These are phyloP conservation scores for Coboldia fuscipes DNA, from an alignment of 1,140 invertebrate species.

Conservation along the genomic window DNA sequence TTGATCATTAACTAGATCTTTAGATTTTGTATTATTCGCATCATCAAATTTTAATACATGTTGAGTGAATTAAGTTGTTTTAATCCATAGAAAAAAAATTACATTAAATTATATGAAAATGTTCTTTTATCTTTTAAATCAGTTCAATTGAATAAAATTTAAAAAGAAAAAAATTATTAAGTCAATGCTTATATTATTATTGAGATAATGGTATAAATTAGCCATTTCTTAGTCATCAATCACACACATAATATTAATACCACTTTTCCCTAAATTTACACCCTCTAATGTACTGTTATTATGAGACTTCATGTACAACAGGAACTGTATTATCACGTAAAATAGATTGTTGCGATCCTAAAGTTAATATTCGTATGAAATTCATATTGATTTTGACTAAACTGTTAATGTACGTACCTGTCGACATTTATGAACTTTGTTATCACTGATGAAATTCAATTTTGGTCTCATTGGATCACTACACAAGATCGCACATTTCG, in stretches of 20 bases:
- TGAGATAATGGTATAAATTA: not conserved
- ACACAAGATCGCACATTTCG: constrained; percentile 16
- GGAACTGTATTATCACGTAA: constrained; percentile 53
- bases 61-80: too few relatives aligned
- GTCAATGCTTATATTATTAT: too few relatives aligned
- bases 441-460: constrained; percentile 21
- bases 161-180: too few relatives aligned
- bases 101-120: too few relatives aligned
- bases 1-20: too few relatives aligned
- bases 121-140: too few relatives aligned
- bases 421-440: constrained; percentile 18
- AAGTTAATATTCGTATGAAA: too few relatives aligned
- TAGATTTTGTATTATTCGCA: too few relatives aligned
- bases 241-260: constrained; percentile 59
- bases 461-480: constrained; percentile 16
- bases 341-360: constrained; percentile 68
- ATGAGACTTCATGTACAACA: constrained; percentile 49
- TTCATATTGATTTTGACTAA: too few relatives aligned
- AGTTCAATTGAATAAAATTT: too few relatives aligned
- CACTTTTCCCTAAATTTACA: constrained; percentile 54
- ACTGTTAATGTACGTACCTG: not conserved
- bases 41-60: too few relatives aligned
- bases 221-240: constrained; percentile 26
- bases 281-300: constrained; percentile 57
- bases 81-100: too few relatives aligned